Conservation (phyloP, 2,797 vertebrate genomes). For the Serranus cabrilla region DNA sequence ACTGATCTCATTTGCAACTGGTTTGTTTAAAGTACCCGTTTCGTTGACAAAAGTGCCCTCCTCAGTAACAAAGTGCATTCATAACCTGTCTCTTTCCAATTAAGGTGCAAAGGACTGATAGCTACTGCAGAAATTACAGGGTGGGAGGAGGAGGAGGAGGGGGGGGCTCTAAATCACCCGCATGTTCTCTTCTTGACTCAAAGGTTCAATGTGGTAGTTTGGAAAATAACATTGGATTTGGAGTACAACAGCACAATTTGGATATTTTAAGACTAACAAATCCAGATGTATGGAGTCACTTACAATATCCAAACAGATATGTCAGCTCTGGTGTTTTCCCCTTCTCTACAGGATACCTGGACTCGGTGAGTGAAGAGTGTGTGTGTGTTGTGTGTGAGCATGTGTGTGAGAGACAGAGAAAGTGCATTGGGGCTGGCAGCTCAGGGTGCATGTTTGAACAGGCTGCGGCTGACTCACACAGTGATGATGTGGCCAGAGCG, state of each 20-base stretch:
- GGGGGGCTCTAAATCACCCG: slow-evolving; percentile 27
- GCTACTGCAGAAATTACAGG: slow-evolving; percentile 55
- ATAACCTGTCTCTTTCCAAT: slow-evolving; percentile 78
- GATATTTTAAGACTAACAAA: slow-evolving; percentile 57
- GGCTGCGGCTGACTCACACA: slow-evolving; percentile 83
- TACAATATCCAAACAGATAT: slow-evolving; percentile 45
- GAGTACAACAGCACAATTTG: slow-evolving; percentile 36
- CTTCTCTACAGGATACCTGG: slow-evolving; percentile 67
- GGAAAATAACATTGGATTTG: slow-evolving; percentile 45
- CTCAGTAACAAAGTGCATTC: slow-evolving; percentile 88
- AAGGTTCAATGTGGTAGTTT: slow-evolving; percentile 48
- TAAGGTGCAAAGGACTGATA: slow-evolving; percentile 83
- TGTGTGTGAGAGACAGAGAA: slow-evolving; percentile 48
- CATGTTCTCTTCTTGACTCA: slow-evolving; percentile 40
- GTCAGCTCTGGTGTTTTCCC: slow-evolving; percentile 50
- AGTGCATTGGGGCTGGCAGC: slow-evolving; percentile 80
- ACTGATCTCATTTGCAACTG: slow-evolving; percentile 74
- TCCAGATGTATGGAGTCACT: slow-evolving; percentile 56
- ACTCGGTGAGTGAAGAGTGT: slow-evolving; percentile 32
- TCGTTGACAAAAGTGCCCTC: slow-evolving; percentile 85
- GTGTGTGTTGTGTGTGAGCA: slow-evolving; percentile 18
- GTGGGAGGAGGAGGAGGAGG: background rate
- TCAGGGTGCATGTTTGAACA: slow-evolving; percentile 85
- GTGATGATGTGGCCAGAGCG: slow-evolving; percentile 84
- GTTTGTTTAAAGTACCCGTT: slow-evolving; percentile 88